Evolutionary conservation across 2,797 vertebrate genomes (phyloP).

Genomic region (Sarcophilus harrisii): DNA sequence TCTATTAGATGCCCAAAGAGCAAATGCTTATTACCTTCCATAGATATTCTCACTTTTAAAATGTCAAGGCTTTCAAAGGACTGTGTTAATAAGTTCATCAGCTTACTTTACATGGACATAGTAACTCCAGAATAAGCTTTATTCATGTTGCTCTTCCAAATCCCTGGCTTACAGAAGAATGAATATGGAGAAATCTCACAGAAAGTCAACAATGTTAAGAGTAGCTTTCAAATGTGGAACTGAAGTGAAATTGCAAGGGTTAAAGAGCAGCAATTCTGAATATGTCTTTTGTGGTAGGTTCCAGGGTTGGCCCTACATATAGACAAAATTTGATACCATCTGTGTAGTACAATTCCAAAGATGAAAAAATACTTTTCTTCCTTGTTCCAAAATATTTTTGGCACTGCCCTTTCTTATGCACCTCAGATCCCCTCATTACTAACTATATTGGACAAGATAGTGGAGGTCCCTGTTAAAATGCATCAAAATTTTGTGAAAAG

Average conservation of each 20-base stretch:
- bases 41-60: background rate
- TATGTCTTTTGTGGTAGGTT: background rate
- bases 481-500: background rate
- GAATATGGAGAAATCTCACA: background rate
- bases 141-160: background rate
- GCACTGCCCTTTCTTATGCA: background rate
- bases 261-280: background rate
- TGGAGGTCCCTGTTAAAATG: background rate
- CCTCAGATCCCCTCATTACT: background rate
- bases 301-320: background rate
- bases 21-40: background rate
- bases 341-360: background rate
- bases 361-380: background rate
- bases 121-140: background rate
- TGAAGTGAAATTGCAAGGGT: background rate
- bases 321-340: background rate
- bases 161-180: background rate
- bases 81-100: background rate
- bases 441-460: background rate
- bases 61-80: background rate
- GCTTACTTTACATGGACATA: background rate
- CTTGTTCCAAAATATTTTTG: background rate
- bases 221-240: background rate
- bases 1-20: constrained; percentile 41
- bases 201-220: background rate